Evolutionary conservation across 2,888 invertebrate genomes (phyloP).

Genomic region (Kryphioiulus occultus): DNA sequence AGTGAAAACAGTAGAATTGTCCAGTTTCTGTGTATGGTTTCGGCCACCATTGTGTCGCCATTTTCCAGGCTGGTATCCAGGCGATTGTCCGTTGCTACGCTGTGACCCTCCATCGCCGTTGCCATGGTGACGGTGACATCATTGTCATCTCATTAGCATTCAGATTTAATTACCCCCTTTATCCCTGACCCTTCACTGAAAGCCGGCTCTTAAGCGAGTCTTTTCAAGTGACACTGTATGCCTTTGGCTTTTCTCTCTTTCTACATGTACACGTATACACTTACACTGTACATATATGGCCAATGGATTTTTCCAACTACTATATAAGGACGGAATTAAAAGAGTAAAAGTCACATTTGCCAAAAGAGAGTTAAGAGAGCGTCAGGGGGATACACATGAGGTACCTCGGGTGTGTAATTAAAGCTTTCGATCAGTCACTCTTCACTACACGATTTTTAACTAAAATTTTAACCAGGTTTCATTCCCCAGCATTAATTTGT

Average conservation of each 20-base stretch:
- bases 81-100: neutral
- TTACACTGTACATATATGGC: neutral
- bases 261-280: neutral
- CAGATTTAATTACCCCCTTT: conserved; percentile 39
- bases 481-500: neutral
- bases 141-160: conserved; percentile 42
- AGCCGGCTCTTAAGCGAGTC: conserved; percentile 20
- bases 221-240: conserved; percentile 25
- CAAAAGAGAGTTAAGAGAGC: neutral
- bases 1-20: too few relatives aligned
- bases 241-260: neutral
- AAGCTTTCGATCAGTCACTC: neutral
- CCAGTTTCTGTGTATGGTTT: too few relatives aligned
- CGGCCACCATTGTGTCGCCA: neutral
- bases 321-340: neutral
- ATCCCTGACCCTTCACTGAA: conserved; percentile 42
- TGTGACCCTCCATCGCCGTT: neutral
- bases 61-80: neutral
- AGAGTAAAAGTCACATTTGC: neutral
- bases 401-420: neutral
- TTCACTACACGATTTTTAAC: neutral
- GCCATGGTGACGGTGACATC: neutral
- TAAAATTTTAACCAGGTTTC: neutral
- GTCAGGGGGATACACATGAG: neutral
- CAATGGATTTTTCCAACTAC: neutral